Conservation (phyloP, 2,888 invertebrate species). For the Limenitis camilla region DNA sequence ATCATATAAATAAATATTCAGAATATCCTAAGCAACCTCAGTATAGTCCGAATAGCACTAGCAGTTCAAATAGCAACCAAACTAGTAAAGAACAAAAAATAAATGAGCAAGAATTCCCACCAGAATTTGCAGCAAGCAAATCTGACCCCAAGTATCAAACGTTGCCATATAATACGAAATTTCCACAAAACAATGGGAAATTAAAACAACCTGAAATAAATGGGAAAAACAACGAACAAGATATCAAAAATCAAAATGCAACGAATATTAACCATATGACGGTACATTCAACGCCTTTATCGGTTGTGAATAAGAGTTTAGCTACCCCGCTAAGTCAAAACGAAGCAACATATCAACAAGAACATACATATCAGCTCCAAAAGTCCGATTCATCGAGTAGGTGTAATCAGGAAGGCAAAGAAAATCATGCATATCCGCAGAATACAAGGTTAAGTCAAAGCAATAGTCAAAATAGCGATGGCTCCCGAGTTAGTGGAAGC, state of each 20-base stretch:
- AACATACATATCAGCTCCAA: conserved; percentile 70
- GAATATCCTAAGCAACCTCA: conserved; percentile 69
- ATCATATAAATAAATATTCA: conserved; percentile 65
- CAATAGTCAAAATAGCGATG: conserved; percentile 56
- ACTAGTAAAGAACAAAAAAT: conserved; percentile 65
- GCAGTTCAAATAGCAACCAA: conserved; percentile 68
- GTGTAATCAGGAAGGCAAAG: conserved; percentile 71
- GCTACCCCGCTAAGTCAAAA: conserved; percentile 78
- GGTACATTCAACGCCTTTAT: conserved; percentile 69
- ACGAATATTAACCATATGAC: conserved; percentile 68
- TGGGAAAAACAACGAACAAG: conserved; percentile 52
- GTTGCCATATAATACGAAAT: conserved; percentile 91
- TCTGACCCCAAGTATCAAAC: conserved; percentile 94
- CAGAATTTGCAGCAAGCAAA: conserved; percentile 85
- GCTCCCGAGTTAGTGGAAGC: conserved; percentile 43
- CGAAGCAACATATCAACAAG: conserved; percentile 70
- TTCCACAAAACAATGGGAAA: conserved; percentile 76
- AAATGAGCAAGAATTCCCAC: conserved; percentile 73
- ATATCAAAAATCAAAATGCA: conserved; percentile 50
- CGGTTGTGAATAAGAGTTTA: conserved; percentile 77
- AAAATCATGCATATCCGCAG: conserved; percentile 72
- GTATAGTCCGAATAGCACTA: conserved; percentile 74
- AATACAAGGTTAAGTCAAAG: conserved; percentile 65
- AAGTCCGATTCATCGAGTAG: conserved; percentile 69
- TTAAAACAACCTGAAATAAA: conserved; percentile 53